Conservation (phyloP, 2,797 vertebrate genomes). For the Silurus aristotelis region DNA sequence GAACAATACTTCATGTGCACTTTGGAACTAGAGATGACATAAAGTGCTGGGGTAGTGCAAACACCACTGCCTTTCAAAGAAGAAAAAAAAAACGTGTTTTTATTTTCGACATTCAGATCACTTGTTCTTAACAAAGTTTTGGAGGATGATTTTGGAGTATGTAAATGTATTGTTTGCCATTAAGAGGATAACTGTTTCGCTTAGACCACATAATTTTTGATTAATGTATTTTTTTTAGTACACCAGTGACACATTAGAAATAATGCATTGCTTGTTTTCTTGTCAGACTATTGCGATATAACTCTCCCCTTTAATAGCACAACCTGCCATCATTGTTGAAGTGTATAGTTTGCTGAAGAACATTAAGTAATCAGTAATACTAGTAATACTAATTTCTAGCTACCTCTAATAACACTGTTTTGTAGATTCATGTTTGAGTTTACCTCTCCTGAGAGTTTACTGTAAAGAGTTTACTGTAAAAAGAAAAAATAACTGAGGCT, state of each 20-base stretch:
- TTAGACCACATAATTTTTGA: not conserved
- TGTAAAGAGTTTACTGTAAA: conserved; percentile 16
- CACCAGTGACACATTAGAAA: not conserved
- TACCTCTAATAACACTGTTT: not conserved
- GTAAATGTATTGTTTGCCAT: not conserved
- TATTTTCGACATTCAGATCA: not conserved
- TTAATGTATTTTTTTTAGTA: too few species aligned
- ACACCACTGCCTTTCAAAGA: not conserved
- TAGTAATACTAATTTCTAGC: not conserved
- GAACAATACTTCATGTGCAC: too few species aligned
- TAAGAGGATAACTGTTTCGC: not conserved
- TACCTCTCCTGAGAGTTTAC: not conserved
- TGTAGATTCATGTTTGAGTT: conserved; percentile 7
- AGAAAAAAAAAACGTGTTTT: not conserved
- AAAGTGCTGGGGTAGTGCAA: not conserved
- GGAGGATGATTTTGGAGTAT: not conserved
- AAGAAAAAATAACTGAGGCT: conserved; percentile 23
- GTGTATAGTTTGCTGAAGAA: not conserved
- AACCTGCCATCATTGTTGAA: not conserved
- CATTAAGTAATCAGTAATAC: not conserved
- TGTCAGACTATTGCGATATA: not conserved
- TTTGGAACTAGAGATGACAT: not conserved
- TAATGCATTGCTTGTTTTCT: not conserved
- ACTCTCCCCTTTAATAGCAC: not conserved
- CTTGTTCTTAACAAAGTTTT: not conserved